These are phyloP conservation scores for Reinhardtius hippoglossoides DNA, from an alignment of 2,113 vertebrate species.

Conservation along the genomic window DNA sequence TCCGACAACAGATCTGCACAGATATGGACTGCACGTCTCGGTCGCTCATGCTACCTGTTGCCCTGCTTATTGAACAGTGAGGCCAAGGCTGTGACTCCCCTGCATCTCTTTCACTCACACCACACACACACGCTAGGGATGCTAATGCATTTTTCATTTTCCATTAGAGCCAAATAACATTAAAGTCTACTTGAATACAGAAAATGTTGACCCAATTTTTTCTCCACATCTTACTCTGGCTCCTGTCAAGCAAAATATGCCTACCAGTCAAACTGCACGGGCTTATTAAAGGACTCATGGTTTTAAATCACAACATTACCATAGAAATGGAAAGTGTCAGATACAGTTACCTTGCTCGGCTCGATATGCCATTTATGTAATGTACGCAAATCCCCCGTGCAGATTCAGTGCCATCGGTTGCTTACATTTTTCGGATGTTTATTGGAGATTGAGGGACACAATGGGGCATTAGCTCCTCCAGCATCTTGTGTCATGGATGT, in stretches of 20 bases:
- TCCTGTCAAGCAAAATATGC: constrained; percentile 44
- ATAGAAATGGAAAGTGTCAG: constrained; percentile 58
- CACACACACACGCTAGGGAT: background rate
- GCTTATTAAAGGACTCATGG: constrained; percentile 24
- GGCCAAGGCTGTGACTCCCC: constrained; percentile 10
- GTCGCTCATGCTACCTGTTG: constrained; percentile 43
- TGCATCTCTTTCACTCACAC: background rate
- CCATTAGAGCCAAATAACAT: constrained; percentile 13
- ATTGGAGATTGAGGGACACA: constrained; percentile 34
- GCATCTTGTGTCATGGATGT: constrained; percentile 16
- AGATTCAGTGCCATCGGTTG: background rate
- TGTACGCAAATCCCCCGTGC: constrained; percentile 21
- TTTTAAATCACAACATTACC: constrained; percentile 59
- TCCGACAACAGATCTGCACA: constrained; percentile 39
- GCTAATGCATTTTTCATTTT: constrained; percentile 26
- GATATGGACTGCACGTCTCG: constrained; percentile 44
- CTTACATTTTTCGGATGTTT: constrained; percentile 14
- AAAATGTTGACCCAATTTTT: constrained; percentile 51
- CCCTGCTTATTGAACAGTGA: constrained; percentile 4
- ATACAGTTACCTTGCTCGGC: constrained; percentile 27
- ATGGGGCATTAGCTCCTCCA: constrained; percentile 12
- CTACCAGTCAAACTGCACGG: constrained; percentile 32
- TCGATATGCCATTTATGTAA: constrained; percentile 30
- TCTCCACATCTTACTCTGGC: constrained; percentile 11
- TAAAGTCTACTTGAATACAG: constrained; percentile 24